Conservation (phyloP, 2,797 vertebrate species). For the Labroides dimidiatus region DNA sequence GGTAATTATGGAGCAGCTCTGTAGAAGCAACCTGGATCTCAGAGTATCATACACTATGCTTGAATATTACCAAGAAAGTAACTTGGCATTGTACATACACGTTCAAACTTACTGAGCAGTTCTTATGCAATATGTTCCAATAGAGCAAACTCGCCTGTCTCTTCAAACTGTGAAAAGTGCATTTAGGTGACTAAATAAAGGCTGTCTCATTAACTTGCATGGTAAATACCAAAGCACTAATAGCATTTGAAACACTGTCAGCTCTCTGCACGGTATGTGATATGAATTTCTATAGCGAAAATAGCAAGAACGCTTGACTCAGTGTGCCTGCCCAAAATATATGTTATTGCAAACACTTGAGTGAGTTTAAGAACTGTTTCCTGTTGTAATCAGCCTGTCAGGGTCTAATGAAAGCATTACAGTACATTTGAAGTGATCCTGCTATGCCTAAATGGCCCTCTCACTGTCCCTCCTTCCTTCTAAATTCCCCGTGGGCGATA, state of each 20-base stretch:
- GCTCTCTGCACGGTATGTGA: background rate
- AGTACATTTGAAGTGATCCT: conserved; percentile 61
- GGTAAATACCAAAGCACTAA: conserved; percentile 12
- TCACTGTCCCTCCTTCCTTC: conserved; percentile 53
- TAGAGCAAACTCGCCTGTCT: background rate
- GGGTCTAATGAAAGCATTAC: conserved; percentile 69
- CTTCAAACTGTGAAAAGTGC: background rate
- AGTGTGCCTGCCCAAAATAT: conserved; percentile 30
- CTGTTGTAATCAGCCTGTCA: conserved; percentile 63
- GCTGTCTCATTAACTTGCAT: conserved; percentile 8
- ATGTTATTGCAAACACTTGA: conserved; percentile 37
- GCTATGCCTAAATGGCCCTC: conserved; percentile 62
- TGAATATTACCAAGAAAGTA: background rate
- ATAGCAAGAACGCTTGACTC: conserved; percentile 10
- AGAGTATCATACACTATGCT: background rate
- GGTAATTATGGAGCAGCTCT: conserved; percentile 78
- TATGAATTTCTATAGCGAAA: conserved; percentile 24
- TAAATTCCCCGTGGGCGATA: conserved; percentile 69
- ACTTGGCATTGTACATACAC: background rate
- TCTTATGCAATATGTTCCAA: background rate
- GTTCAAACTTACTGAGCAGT: background rate
- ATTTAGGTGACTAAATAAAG: conserved; percentile 17
- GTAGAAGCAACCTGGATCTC: background rate
- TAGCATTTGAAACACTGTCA: conserved; percentile 2
- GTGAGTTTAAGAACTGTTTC: conserved; percentile 52